phyloP scores from a whole-genome alignment of 1,140 invertebrate species.

The Diachasma alloeum region DNA sequence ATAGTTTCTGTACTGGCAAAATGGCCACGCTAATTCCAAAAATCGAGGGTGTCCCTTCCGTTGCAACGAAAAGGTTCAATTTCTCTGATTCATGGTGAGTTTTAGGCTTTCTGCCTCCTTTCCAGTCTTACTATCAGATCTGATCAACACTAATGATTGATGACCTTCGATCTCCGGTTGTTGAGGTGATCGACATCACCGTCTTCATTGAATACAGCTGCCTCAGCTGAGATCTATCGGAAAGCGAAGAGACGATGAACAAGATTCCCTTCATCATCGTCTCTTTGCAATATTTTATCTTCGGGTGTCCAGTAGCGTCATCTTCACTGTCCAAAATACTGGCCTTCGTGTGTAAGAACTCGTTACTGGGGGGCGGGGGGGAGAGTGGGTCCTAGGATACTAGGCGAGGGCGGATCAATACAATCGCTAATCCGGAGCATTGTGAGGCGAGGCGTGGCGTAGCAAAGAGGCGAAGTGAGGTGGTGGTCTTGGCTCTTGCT shows the following conservation, averaged over 20 bases:
- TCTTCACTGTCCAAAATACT: constrained; percentile 46
- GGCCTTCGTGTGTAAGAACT: background rate
- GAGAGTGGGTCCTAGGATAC: constrained; percentile 54
- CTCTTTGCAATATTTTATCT: background rate
- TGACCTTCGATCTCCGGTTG: no score
- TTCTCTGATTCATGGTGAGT: no score
- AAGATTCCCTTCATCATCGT: background rate
- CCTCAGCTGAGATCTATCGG: no score
- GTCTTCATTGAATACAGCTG: no score
- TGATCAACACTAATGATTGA: no score
- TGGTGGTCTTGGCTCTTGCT: constrained; percentile 44
- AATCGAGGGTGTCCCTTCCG: background rate
- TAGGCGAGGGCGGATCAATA: constrained; percentile 65
- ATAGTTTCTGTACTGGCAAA: constrained; percentile 47
- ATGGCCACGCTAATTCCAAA: constrained; percentile 41
- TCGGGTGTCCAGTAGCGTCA: background rate
- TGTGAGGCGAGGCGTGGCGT: constrained; percentile 61
- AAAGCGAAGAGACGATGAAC: no score
- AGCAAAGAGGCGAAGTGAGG: constrained; percentile 56
- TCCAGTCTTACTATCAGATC: no score
- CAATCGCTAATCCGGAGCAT: constrained; percentile 64
- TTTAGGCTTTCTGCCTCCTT: no score
- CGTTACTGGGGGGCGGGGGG: constrained; percentile 18
- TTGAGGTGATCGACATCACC: no score
- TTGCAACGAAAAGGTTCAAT: no score